These are phyloP conservation scores for Epistrophe eligans DNA, from an alignment of 2,888 invertebrate genomes.

Conservation along the genomic window DNA sequence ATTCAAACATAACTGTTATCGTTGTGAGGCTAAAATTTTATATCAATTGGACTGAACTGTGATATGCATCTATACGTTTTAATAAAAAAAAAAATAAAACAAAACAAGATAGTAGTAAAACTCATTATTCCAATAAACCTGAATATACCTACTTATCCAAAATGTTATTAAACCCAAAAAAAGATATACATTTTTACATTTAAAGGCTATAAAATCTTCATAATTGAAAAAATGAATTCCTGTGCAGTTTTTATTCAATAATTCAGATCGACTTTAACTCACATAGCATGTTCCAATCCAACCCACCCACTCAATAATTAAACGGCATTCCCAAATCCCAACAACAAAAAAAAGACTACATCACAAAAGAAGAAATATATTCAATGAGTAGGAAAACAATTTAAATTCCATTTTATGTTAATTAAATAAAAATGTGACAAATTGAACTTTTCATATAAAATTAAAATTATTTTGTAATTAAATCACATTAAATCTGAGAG, in stretches of 20 bases:
- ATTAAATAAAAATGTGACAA: constrained; percentile 1
- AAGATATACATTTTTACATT: neutral
- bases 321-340: neutral
- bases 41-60: too few relatives aligned
- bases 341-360: neutral
- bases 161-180: neutral
- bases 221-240: neutral
- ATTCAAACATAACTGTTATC: too few relatives aligned
- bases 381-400: neutral
- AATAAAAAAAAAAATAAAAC: too few relatives aligned
- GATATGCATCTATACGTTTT: too few relatives aligned
- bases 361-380: neutral
- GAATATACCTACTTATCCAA: neutral
- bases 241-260: neutral
- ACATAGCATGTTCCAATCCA: neutral
- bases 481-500: neutral
- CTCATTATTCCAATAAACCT: too few relatives aligned
- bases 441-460: neutral
- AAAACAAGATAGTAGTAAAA: too few relatives aligned
- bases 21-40: too few relatives aligned
- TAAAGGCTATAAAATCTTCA: neutral
- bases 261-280: neutral
- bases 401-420: constrained; percentile 9
- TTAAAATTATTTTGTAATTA: neutral
- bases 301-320: constrained; percentile 4